phyloP scores from a whole-genome alignment of 2,113 vertebrate species.

The Aythya baeri region DNA sequence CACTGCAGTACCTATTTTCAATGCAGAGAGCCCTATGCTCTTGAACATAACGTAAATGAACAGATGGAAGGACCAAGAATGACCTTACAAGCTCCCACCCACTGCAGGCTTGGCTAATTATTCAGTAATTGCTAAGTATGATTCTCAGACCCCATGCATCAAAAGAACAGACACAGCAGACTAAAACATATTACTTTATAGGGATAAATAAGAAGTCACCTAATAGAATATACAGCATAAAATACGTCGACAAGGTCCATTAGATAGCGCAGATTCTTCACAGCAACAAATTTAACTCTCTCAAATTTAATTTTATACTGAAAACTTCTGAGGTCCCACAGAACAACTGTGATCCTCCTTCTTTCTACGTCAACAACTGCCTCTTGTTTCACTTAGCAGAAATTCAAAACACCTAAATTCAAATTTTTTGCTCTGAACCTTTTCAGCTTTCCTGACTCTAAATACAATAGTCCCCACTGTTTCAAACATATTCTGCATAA shows the following conservation, averaged over 20 bases:
- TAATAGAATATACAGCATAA: neutral
- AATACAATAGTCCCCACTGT: neutral
- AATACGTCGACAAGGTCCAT: neutral
- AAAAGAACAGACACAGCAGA: neutral
- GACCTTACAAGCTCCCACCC: neutral
- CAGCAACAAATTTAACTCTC: neutral
- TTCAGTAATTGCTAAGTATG: neutral
- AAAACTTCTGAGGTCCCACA: neutral
- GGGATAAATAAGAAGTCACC: neutral
- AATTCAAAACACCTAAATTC: neutral
- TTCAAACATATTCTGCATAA: neutral
- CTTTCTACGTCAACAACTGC: neutral
- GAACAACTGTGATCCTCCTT: neutral
- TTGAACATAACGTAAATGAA: neutral
- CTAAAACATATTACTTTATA: neutral
- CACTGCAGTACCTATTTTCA: neutral
- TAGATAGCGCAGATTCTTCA: neutral
- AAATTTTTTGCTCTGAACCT: neutral
- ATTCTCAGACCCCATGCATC: neutral
- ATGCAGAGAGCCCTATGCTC: neutral
- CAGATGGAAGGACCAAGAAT: neutral
- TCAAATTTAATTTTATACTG: neutral
- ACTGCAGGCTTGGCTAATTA: neutral
- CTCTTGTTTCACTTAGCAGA: neutral
- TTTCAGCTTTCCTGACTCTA: neutral